Evolutionary conservation across 2,113 vertebrate genomes (phyloP), one percentile per base, ranked within the genome.

Genomic region (Perca fluviatilis): DNA sequence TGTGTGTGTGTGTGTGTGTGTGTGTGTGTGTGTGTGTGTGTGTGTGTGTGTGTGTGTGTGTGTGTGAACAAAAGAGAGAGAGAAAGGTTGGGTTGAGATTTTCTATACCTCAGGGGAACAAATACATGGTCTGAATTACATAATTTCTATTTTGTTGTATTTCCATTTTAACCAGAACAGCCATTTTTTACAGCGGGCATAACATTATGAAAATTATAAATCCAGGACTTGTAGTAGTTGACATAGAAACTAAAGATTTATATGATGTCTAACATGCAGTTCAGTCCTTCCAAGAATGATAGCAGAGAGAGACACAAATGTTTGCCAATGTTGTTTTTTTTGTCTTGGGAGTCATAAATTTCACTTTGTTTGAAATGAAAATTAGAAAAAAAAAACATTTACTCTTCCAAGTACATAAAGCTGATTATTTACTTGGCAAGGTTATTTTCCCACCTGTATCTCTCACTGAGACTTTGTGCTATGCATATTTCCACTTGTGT

Each of bases 1-100:
- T 49, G 70, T 77, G 75, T 63, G 50, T 80, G 49, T 63, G 36
- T 65, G 80, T 49, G 70, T 77, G 75, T 63, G 50, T 80, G 49
- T 64, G 36, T 65, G 47, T 30, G 80, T 64, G 67, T 72, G 75
- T 21, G 33, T 67, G 25, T 57, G n/a, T 77, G 40, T 74, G 76
- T 47, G 69, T 75, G 74, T 64, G 36, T 79, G 50, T 61, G 40
- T 61, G 43, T 77, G 30, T 46, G 21, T 66, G 81, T 50, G 46
- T 46, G 16, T 43, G 43, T n/a, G 23, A 21, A 33, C 33, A 33
- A 33, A 33, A 60, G 3, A 60, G 33, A 54, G 30, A 74, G 25
- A 57, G 30, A 25, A 74, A 21, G 54, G 64, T 64, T 33, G 47
- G 21, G 50, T 58, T 33, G 21, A 49, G 23, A 6, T 30, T 62